These are phyloP conservation scores for Acronicta leporina DNA, from an alignment of 2,888 invertebrate genomes.

Conservation along the genomic window DNA sequence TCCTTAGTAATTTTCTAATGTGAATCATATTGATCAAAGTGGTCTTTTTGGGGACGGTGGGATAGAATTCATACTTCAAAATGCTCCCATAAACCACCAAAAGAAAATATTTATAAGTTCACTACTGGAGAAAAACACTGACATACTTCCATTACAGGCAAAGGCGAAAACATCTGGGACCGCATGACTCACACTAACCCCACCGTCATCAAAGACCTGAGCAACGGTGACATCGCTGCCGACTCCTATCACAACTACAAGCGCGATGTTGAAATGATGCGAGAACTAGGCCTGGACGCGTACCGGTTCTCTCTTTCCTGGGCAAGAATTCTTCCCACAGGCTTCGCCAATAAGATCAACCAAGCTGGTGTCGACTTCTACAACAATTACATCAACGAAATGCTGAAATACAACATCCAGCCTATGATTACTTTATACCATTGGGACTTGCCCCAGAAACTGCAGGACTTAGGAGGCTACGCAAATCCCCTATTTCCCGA, in stretches of 20 bases:
- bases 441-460: constrained; percentile 86
- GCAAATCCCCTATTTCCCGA: constrained; percentile 75
- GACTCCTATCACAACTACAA: constrained; percentile 90
- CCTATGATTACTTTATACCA: constrained; percentile 90
- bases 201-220: constrained; percentile 63
- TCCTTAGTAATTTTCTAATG: too few species aligned
- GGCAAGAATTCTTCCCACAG: constrained; percentile 68
- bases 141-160: neutral
- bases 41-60: too few species aligned
- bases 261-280: constrained; percentile 85
- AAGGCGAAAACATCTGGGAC: constrained; percentile 73
- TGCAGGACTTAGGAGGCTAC: constrained; percentile 89
- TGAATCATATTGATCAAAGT: too few species aligned
- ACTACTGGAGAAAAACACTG: too few species aligned
- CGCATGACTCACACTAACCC: constrained; percentile 68
- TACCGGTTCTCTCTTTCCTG: constrained; percentile 89
- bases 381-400: constrained; percentile 90
- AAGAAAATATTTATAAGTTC: too few species aligned
- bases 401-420: constrained; percentile 89
- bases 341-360: constrained; percentile 83
- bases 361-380: constrained; percentile 90
- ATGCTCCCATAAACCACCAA: too few species aligned
- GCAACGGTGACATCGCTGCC: constrained; percentile 89
- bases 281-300: constrained; percentile 64
- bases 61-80: too few species aligned